Evolutionary conservation across 1,140 invertebrate species (phyloP).

Genomic region (Bacillus rossius): DNA sequence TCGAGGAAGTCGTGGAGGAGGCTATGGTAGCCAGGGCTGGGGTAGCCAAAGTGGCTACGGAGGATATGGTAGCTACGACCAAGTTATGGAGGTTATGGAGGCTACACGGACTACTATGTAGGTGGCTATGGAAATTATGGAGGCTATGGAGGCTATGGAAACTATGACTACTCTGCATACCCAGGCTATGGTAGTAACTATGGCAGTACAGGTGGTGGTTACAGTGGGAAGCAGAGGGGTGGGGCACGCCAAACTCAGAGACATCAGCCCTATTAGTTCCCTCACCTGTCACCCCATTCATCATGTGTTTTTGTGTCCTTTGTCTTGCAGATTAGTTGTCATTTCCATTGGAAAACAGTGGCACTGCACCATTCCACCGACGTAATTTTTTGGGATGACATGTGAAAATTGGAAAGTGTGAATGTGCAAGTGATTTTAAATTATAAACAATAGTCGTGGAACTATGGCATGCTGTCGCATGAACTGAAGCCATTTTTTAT

Average conservation of each 20-base stretch:
- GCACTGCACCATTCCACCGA: too few species aligned
- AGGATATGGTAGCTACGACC: too few species aligned
- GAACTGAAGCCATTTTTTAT: too few species aligned
- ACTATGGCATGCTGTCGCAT: too few species aligned
- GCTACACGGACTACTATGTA: slow-evolving; percentile 65
- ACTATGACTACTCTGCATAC: slow-evolving; percentile 52
- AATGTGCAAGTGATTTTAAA: too few species aligned
- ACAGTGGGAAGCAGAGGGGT: slow-evolving; percentile 58
- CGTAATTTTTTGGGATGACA: too few species aligned
- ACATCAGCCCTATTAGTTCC: slow-evolving; percentile 67
- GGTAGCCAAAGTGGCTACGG: slow-evolving; percentile 59
- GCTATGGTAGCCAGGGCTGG: slow-evolving; percentile 34
- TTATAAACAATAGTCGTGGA: too few species aligned
- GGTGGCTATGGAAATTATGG: slow-evolving; percentile 55
- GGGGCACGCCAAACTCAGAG: slow-evolving; percentile 64
- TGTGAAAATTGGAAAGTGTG: too few species aligned
- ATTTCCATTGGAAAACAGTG: neutral
- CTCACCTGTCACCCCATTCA: slow-evolving; percentile 3
- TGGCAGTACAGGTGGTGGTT: slow-evolving; percentile 40
- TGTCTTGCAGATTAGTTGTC: slow-evolving; percentile 21
- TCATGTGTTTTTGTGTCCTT: slow-evolving; percentile 23
- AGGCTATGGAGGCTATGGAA: slow-evolving; percentile 74
- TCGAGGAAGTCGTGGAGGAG: slow-evolving; percentile 61
- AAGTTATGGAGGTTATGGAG: slow-evolving; percentile 47
- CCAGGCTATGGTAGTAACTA: slow-evolving; percentile 69